Conservation (phyloP, 2,113 vertebrate genomes). For the Dolichotis patagonum region DNA sequence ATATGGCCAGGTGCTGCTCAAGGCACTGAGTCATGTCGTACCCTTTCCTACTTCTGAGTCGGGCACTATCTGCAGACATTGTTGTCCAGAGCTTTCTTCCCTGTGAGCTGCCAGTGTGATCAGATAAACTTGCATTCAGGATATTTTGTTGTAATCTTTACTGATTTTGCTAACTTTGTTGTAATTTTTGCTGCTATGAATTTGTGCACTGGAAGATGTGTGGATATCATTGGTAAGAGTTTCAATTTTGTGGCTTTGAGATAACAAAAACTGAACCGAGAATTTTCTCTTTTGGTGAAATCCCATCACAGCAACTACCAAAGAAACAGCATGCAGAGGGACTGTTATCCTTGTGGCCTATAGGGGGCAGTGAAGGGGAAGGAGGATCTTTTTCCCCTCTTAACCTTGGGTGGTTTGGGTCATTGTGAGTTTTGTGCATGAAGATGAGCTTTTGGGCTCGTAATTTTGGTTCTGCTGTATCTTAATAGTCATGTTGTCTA, state of each 20-base stretch:
- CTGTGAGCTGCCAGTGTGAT: neutral
- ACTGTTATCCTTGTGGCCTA: neutral
- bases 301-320: neutral
- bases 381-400: neutral
- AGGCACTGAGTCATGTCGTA: neutral
- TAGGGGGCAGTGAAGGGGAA: neutral
- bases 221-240: neutral
- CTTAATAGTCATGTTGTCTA: constrained; percentile 6
- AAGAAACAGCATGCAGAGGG: neutral
- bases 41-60: neutral
- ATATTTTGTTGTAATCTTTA: neutral
- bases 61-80: neutral
- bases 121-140: neutral
- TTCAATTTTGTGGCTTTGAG: neutral
- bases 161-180: neutral
- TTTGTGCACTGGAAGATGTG: neutral
- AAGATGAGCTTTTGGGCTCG: neutral
- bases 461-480: neutral
- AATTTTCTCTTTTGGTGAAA: neutral
- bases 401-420: neutral
- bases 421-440: neutral
- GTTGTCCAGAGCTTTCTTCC: neutral
- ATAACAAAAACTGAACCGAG: neutral
- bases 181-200: neutral
- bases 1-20: neutral